Evolutionary conservation across 2,888 invertebrate genomes (phyloP), one percentile per base, ranked within the genome.

Genomic region (Theretra japonica): DNA sequence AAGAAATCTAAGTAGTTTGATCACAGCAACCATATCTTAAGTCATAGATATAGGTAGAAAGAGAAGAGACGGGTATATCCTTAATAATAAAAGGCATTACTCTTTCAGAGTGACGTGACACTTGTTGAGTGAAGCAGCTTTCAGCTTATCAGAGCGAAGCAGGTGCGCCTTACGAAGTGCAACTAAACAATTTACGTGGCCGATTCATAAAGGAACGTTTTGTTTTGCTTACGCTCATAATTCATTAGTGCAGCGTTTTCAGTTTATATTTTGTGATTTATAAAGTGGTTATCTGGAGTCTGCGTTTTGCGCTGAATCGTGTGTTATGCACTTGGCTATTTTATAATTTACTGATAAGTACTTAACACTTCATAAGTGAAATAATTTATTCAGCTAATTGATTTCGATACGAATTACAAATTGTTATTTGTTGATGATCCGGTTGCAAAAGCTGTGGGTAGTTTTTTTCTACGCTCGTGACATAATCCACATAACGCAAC

Each of bases 51-150:
- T 62, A 62, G 11, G 41, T 41, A 65, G 57, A 62, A 58, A 65
- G 69, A 21, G 70, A 15, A n/a, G 15, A 70, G 23, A 62, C 56
- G 23, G 41, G 28, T 56, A 58, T 62, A 57, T 62, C 68, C 65
- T 75, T 75, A 72, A 68, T 75, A 74, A 75, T 76, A 76, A 77
- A 78, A 75, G 60, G 72, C 75, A 76, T 80, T 78, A 78, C 74
- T 80, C 77, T 70, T 68, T 30, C 28, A 58, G 68, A 74, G 73
- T 77, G 76, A 80, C 79, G 76, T 76, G 76, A 78, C 82, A 85
- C 84, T 86, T 85, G 84, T 86, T 86, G 86, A 84, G 79, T 78
- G 74, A 74, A 79, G 82, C 79, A 75, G 76, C 79, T 83, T 81
- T 77, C 72, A 77, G 77, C 80, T 84, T 85, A 85, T 85, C 84